Percentiles rank a stretch among this genome's conserved stretches.
These are phyloP conservation scores for Tetanocera ferruginea DNA, from an alignment of 2,888 invertebrate species.

Conservation along the genomic window DNA sequence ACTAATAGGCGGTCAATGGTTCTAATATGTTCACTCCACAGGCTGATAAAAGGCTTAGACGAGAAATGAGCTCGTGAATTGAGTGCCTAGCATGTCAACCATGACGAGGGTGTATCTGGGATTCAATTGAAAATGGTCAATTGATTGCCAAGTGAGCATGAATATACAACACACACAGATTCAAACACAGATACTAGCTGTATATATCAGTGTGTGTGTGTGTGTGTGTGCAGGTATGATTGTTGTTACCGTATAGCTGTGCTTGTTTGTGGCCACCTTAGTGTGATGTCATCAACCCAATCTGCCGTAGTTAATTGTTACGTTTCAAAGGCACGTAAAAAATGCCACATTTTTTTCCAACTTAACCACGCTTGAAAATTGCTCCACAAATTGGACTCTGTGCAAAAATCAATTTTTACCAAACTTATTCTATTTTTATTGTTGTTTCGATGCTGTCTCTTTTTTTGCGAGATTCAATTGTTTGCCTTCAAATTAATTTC, in stretches of 20 bases:
- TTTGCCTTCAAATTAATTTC: conserved; percentile 12
- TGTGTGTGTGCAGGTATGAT: not conserved
- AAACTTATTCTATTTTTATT: too few relatives aligned
- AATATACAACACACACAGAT: not conserved
- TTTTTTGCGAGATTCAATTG: not conserved
- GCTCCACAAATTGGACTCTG: too few relatives aligned
- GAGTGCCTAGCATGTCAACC: not conserved
- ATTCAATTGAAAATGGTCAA: conserved; percentile 29
- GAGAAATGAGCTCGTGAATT: not conserved
- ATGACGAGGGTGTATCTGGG: not conserved
- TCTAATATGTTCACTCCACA: not conserved
- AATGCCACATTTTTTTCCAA: not conserved
- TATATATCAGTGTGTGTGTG: not conserved
- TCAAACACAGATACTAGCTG: not conserved
- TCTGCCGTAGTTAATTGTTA: conserved; percentile 10
- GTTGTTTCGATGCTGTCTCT: not conserved
- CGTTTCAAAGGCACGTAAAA: not conserved
- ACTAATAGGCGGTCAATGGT: not conserved
- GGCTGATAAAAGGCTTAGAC: not conserved
- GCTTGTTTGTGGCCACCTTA: not conserved
- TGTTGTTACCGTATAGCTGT: too few relatives aligned
- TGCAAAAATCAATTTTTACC: too few relatives aligned
- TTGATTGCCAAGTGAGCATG: conserved; percentile 26
- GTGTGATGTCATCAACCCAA: not conserved
- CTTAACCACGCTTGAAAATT: too few relatives aligned